phyloP scores from a whole-genome alignment of 2,797 vertebrate genomes.

The Lepilemur septentrionalis region DNA sequence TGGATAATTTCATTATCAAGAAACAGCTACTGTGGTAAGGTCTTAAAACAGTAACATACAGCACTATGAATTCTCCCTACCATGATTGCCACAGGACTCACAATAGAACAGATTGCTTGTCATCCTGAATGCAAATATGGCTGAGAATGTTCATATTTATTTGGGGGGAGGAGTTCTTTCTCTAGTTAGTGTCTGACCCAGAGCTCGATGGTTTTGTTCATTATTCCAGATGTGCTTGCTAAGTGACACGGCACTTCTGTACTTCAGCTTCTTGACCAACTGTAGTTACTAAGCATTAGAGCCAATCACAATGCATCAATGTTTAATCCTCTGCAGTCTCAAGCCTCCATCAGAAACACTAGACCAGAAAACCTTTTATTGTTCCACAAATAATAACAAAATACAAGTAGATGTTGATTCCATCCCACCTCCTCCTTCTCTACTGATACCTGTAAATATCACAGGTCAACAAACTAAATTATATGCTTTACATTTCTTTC shows the following conservation, averaged over 20 bases:
- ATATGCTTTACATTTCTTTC: neutral
- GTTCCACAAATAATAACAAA: neutral
- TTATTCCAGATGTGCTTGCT: neutral
- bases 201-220: neutral
- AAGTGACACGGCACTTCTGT: neutral
- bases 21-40: neutral
- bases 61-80: neutral
- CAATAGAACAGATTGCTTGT: neutral
- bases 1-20: neutral
- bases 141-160: neutral
- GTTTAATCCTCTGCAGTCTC: neutral
- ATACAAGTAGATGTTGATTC: neutral
- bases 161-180: neutral
- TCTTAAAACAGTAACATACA: neutral
- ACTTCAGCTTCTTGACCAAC: neutral
- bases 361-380: neutral
- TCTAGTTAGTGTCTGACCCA: neutral
- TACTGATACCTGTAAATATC: neutral
- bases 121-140: neutral
- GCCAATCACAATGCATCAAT: neutral
- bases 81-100: neutral
- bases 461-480: neutral
- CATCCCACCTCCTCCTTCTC: neutral
- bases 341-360: neutral
- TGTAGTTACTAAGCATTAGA: neutral